Evolutionary conservation across 2,888 invertebrate species (phyloP).

Genomic region (Xanthorhoe designata): DNA sequence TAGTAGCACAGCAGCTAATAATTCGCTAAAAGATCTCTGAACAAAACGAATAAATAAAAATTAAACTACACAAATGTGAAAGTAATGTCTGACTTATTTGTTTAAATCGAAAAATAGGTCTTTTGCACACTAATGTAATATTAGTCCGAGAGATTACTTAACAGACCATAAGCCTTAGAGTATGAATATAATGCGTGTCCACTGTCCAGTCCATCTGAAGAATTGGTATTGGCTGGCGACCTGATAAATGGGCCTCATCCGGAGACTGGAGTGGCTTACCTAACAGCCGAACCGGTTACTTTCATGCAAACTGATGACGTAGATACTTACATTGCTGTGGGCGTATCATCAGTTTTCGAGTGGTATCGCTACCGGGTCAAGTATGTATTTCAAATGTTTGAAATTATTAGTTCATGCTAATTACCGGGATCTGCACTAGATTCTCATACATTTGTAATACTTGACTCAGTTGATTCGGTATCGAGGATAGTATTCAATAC

Average conservation of each 20-base stretch:
- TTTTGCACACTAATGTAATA: neutral
- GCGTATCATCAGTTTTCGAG: no score
- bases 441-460: no score
- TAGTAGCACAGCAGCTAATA: no score
- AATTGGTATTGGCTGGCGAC: constrained; percentile 61
- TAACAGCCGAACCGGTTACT: constrained; percentile 55
- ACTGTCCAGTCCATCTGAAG: no score
- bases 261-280: constrained; percentile 51
- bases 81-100: neutral
- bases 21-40: neutral
- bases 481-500: no score
- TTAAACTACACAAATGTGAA: neutral
- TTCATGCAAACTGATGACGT: constrained; percentile 43
- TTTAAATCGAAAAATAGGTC: neutral
- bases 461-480: no score
- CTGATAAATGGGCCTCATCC: constrained; percentile 66
- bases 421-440: no score
- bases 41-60: neutral
- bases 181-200: constrained; percentile 44
- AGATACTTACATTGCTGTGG: constrained; percentile 42
- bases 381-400: no score
- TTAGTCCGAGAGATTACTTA: neutral
- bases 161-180: neutral
- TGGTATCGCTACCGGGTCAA: no score
- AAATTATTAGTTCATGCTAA: no score